Conservation (phyloP, 35 echinoderm and acorn worm species). For the Ptychodera flava region DNA sequence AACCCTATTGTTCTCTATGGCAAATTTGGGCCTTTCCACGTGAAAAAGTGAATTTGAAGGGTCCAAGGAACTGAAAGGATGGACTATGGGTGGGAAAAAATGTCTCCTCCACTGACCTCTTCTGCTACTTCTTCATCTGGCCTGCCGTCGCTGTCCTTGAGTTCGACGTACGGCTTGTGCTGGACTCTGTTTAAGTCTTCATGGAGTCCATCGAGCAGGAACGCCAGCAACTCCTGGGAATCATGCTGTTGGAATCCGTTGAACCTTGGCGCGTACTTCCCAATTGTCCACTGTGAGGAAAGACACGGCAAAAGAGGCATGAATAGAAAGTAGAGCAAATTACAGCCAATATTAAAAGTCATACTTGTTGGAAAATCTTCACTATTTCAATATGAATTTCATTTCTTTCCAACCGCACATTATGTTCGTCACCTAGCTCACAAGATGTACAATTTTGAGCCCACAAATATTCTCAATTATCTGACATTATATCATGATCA, state of each 20-base stretch:
- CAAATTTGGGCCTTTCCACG: too few species aligned
- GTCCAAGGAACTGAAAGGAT: too few species aligned
- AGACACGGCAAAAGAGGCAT: not conserved
- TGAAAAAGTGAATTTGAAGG: too few species aligned
- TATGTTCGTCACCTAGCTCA: too few species aligned
- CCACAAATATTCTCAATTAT: too few species aligned
- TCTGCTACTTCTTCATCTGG: conserved; percentile 86
- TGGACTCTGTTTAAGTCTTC: conserved; percentile 97
- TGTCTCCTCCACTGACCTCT: conserved; percentile 40
- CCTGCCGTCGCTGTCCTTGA: conserved; percentile 96
- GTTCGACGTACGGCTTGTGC: conserved; percentile 87
- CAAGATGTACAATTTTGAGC: too few species aligned
- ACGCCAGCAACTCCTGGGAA: conserved; percentile 88
- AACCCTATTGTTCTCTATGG: too few species aligned
- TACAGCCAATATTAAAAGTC: too few species aligned
- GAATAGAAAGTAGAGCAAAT: not conserved
- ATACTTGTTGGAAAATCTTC: too few species aligned
- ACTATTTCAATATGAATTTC: too few species aligned
- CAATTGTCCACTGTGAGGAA: conserved; percentile 86
- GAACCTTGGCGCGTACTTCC: conserved; percentile 91
- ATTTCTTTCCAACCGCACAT: too few species aligned
- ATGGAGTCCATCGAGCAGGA: conserved; percentile 91
- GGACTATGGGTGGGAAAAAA: not conserved
- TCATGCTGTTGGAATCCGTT: conserved; percentile 94
- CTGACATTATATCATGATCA: too few species aligned